phyloP scores from a whole-genome alignment of 2,888 invertebrate genomes.

The Apomyelois bistriatella region DNA sequence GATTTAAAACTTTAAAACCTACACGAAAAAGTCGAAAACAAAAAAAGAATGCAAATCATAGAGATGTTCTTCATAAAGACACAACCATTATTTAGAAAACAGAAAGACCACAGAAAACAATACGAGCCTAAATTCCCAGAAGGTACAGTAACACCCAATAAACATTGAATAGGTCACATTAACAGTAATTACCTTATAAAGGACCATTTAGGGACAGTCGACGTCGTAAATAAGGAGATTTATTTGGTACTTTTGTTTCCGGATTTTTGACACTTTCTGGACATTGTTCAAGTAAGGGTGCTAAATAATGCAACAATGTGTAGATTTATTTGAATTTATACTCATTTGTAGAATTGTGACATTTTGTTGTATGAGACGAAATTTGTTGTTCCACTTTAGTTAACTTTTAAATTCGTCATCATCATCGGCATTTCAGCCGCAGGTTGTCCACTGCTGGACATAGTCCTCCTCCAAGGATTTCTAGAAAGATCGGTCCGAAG shows the following conservation, averaged over 20 bases:
- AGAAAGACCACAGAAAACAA: slow-evolving; percentile 11
- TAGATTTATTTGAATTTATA: neutral
- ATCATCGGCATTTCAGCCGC: too few species aligned
- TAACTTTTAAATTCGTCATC: too few species aligned
- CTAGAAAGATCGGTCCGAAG: too few species aligned
- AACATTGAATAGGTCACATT: slow-evolving; percentile 6
- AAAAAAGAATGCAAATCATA: neutral
- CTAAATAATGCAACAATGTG: neutral
- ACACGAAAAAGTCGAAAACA: neutral
- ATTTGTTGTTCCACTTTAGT: neutral
- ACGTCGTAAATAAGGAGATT: neutral
- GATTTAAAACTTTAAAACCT: neutral
- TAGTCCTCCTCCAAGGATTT: too few species aligned
- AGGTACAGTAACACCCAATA: slow-evolving; percentile 18
- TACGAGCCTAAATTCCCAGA: neutral
- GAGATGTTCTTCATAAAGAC: too few species aligned
- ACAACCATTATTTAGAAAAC: slow-evolving; percentile 11
- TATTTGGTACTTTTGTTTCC: neutral
- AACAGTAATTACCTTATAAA: slow-evolving; percentile 12
- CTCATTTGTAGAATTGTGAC: neutral
- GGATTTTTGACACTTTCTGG: slow-evolving; percentile 4
- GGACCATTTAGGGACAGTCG: slow-evolving; percentile 2
- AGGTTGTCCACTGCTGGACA: too few species aligned
- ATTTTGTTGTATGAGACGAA: neutral
- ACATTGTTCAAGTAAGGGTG: slow-evolving; percentile 1